Percentiles rank a stretch among this genome's conserved stretches.
phyloP scores from a whole-genome alignment of 2,113 vertebrate species.

The Poeciliopsis retropinna region DNA sequence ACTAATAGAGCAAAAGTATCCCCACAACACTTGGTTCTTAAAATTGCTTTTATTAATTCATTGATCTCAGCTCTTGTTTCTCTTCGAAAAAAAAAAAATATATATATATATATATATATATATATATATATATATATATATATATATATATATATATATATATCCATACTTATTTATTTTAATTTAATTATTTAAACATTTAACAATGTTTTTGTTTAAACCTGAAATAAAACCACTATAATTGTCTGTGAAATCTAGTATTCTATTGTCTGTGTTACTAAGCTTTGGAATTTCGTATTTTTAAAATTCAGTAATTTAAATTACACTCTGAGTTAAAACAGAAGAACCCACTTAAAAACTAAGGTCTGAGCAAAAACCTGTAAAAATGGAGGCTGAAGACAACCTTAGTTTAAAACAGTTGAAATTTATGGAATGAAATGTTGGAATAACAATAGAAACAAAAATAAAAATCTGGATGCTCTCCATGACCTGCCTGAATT shows the following conservation, averaged over 20 bases:
- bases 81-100: too few species aligned
- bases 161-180: neutral
- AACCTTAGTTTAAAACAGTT: neutral
- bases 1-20: neutral
- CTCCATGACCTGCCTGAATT: slow-evolving; percentile 30
- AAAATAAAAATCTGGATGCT: neutral
- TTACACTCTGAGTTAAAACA: neutral
- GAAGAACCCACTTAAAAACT: neutral
- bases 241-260: neutral
- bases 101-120: too few species aligned
- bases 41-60: neutral
- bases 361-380: neutral
- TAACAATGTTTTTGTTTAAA: neutral
- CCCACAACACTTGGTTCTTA: neutral
- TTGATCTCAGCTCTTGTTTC: neutral
- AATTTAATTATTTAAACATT: neutral
- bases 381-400: neutral
- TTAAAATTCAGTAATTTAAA: neutral
- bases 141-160: too few species aligned
- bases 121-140: too few species aligned
- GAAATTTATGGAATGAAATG: neutral
- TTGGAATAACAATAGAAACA: neutral
- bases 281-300: neutral
- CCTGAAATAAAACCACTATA: neutral
- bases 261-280: neutral